Conservation (phyloP, 2,113 vertebrate species). For the Orthochromis indermauri region DNA sequence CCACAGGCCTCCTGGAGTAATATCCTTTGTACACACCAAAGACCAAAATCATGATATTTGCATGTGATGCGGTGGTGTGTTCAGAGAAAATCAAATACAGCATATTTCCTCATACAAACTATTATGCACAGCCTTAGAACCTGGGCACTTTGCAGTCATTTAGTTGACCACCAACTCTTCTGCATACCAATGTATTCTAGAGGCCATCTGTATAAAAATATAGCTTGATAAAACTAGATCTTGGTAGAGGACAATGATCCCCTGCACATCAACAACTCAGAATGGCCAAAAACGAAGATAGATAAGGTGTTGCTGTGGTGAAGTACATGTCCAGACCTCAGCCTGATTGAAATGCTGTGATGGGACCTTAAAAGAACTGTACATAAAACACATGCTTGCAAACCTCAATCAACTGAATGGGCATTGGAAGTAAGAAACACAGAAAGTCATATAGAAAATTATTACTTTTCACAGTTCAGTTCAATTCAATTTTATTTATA, state of each 20-base stretch:
- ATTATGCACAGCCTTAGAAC: not conserved
- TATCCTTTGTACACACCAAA: not conserved
- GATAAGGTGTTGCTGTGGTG: not conserved
- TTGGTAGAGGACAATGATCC: not conserved
- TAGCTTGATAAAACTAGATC: not conserved
- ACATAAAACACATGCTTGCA: not conserved
- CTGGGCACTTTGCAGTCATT: not conserved
- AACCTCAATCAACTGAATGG: not conserved
- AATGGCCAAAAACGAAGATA: accelerated
- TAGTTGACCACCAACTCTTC: not conserved
- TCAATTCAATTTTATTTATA: not conserved
- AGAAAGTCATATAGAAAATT: not conserved
- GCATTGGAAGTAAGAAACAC: not conserved
- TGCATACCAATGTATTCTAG: not conserved
- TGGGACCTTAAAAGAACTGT: not conserved
- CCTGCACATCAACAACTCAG: not conserved
- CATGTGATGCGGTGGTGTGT: not conserved
- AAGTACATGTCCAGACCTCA: accelerated
- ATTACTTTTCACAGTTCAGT: not conserved
- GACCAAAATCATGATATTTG: not conserved
- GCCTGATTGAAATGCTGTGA: not conserved
- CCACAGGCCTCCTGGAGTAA: not conserved
- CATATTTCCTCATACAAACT: not conserved
- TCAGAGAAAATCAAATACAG: not conserved
- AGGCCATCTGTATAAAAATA: not conserved